Conservation (phyloP, 2,888 invertebrate genomes). For the Laspeyria flexula region DNA sequence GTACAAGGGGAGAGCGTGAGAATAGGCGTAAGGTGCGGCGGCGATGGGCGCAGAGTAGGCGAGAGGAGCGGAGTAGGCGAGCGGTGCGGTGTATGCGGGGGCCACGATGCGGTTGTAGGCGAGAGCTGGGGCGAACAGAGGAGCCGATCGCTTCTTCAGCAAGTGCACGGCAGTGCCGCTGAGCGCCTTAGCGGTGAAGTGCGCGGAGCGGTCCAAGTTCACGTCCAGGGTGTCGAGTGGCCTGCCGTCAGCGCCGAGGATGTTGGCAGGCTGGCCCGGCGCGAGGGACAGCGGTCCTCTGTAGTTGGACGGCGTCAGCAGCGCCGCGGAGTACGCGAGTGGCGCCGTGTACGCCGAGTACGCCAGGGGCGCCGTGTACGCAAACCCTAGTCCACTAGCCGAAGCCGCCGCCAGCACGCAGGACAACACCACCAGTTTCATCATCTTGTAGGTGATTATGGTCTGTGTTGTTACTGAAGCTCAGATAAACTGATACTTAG, state of each 20-base stretch:
- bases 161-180: constrained; percentile 50
- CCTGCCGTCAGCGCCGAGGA: constrained; percentile 73
- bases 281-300: constrained; percentile 74
- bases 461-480: constrained; percentile 74
- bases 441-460: constrained; percentile 68
- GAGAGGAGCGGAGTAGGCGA: constrained; percentile 45
- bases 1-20: constrained; percentile 6
- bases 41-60: constrained; percentile 10
- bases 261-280: constrained; percentile 76
- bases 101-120: not conserved
- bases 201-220: constrained; percentile 73
- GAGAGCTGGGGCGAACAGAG: constrained; percentile 34
- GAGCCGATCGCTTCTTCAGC: constrained; percentile 68
- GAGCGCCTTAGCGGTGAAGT: constrained; percentile 66
- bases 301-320: constrained; percentile 60
- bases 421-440: constrained; percentile 87
- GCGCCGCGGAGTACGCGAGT: constrained; percentile 11
- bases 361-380: constrained; percentile 40
- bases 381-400: constrained; percentile 63
- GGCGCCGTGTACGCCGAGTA: constrained; percentile 42
- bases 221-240: constrained; percentile 77
- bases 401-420: constrained; percentile 86
- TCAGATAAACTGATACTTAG: constrained; percentile 66
- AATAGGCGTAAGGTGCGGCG: not conserved
- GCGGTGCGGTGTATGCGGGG: constrained; percentile 8